These are phyloP conservation scores for Rhynchonycteris naso DNA, from an alignment of 2,797 vertebrate species.

Conservation along the genomic window DNA sequence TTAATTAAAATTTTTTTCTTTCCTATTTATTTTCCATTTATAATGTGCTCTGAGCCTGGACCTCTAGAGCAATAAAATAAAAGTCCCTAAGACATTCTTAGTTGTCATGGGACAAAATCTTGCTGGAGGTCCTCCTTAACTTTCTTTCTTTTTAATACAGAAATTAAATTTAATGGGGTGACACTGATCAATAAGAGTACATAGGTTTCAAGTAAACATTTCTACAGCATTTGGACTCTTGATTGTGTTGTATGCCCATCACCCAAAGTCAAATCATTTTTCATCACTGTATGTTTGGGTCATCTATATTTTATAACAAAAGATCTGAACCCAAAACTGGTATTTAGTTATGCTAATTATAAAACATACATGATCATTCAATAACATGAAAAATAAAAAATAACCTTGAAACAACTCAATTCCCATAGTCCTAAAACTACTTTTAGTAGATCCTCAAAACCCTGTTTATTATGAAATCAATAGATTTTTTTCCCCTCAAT, in stretches of 20 bases:
- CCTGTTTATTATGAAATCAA: background rate
- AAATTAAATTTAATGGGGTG: too few species aligned
- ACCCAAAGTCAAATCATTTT: too few species aligned
- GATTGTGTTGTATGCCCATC: too few species aligned
- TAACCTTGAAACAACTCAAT: background rate
- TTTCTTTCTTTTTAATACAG: conserved; percentile 36
- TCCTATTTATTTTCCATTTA: conserved; percentile 68
- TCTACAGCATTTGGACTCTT: too few species aligned
- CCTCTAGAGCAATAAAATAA: conserved; percentile 76
- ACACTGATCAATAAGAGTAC: too few species aligned
- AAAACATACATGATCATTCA: background rate
- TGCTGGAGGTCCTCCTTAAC: conserved; percentile 75
- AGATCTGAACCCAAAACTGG: background rate
- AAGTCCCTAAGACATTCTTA: conserved; percentile 84
- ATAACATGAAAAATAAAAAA: background rate
- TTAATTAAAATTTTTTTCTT: conserved; percentile 62
- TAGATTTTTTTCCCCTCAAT: background rate
- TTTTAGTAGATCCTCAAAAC: background rate
- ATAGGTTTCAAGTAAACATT: too few species aligned
- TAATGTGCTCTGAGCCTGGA: conserved; percentile 76
- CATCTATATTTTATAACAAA: background rate
- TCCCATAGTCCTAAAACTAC: background rate
- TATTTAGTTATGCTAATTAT: background rate
- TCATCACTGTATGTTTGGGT: too few species aligned
- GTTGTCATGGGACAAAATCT: conserved; percentile 79